Evolutionary conservation across 1,140 invertebrate genomes (phyloP).

Genomic region (Ectropis grisescens): DNA sequence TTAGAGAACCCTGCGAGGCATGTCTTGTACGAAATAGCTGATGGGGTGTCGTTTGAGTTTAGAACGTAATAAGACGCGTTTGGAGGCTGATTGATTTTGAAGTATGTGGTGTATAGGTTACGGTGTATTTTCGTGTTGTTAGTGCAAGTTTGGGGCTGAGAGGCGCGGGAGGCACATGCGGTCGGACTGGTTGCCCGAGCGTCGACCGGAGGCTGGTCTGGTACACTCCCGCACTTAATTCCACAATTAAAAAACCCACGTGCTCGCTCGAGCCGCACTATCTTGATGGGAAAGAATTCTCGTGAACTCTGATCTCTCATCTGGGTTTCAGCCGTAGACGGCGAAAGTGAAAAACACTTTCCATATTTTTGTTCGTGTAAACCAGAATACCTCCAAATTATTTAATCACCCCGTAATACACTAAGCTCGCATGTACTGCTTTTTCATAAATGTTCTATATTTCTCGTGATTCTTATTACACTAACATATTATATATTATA

Average conservation of each 20-base stretch:
- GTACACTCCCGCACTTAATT: constrained; percentile 42
- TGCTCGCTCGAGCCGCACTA: constrained; percentile 20
- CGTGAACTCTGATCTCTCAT: constrained; percentile 6
- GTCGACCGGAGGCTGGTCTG: constrained; percentile 62
- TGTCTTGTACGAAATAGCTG: constrained; percentile 38
- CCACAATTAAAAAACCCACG: constrained; percentile 33
- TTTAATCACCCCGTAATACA: too few species aligned
- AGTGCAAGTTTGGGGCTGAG: constrained; percentile 34
- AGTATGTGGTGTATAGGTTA: constrained; percentile 9
- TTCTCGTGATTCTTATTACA: too few species aligned
- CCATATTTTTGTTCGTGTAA: too few species aligned
- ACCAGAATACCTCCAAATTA: too few species aligned
- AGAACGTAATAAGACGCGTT: constrained; percentile 4
- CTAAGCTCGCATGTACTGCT: too few species aligned
- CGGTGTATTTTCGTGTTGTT: constrained; percentile 19
- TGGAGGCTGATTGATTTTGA: constrained; percentile 9
- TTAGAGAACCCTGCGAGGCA: constrained; percentile 50
- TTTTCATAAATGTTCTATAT: too few species aligned
- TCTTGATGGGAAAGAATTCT: constrained; percentile 8
- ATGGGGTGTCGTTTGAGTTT: constrained; percentile 3
- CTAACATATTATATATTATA: too few species aligned
- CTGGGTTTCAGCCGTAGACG: constrained; percentile 1
- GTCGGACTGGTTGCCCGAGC: constrained; percentile 62
- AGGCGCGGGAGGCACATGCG: constrained; percentile 34
- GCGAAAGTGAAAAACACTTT: too few species aligned